A percentile compares a stretch with the other conserved stretches of the same genome.
phyloP scores from a whole-genome alignment of 2,797 vertebrate species.

The Typhlichthys subterraneus region DNA sequence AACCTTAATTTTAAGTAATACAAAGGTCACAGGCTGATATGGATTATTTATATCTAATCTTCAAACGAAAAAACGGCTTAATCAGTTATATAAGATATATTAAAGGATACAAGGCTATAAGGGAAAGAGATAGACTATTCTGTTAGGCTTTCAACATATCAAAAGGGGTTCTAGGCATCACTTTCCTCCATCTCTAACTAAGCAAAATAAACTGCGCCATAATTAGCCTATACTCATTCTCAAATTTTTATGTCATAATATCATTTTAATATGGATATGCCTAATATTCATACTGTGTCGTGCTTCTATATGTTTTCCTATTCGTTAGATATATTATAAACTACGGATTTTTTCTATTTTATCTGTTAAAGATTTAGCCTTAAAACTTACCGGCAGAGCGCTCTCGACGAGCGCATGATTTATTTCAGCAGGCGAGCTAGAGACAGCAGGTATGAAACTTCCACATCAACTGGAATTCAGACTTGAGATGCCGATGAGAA shows the following conservation, averaged over 20 bases:
- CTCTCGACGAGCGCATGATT: slow-evolving; percentile 55
- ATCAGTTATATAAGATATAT: too few species aligned
- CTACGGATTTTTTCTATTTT: background rate
- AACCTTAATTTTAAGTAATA: slow-evolving; percentile 41
- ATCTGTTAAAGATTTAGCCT: background rate
- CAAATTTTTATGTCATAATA: too few species aligned
- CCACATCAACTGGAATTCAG: too few species aligned
- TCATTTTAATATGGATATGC: background rate
- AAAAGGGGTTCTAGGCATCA: too few species aligned
- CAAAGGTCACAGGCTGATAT: slow-evolving; percentile 37
- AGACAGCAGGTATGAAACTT: background rate
- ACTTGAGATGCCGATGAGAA: too few species aligned
- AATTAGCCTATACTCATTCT: too few species aligned
- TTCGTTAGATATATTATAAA: too few species aligned
- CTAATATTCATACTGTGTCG: background rate
- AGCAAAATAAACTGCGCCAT: too few species aligned
- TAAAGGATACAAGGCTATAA: too few species aligned
- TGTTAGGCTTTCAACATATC: too few species aligned
- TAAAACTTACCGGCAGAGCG: slow-evolving; percentile 52
- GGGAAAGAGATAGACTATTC: too few species aligned
- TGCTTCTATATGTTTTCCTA: background rate
- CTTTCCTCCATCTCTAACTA: too few species aligned
- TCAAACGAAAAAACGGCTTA: slow-evolving; percentile 20
- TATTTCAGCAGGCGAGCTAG: slow-evolving; percentile 56
- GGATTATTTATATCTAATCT: slow-evolving; percentile 31